These are phyloP conservation scores for Seira ritae DNA, from an alignment of 2,888 invertebrate species.

Conservation along the genomic window DNA sequence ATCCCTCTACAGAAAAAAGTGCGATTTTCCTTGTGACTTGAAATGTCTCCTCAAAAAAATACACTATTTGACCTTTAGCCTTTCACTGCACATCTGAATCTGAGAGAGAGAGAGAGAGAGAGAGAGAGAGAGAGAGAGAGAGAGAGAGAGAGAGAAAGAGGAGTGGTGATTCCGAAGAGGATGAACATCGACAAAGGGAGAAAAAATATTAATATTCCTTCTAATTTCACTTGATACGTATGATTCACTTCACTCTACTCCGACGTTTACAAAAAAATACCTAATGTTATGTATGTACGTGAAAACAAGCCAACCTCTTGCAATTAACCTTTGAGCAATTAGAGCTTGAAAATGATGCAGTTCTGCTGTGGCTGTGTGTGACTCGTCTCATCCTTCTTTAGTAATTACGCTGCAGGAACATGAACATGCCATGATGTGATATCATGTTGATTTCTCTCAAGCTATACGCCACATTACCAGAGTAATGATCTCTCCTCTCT, in stretches of 20 bases:
- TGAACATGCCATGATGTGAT: no score
- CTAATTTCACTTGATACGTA: constrained; percentile 52
- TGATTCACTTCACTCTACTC: constrained; percentile 23
- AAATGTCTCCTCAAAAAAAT: not conserved
- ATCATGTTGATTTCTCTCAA: no score
- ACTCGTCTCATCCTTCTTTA: not conserved
- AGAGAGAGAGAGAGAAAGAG: constrained; percentile 48
- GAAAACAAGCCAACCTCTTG: constrained; percentile 54
- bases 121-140: constrained; percentile 42
- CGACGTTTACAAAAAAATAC: constrained; percentile 12
- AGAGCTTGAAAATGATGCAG: constrained; percentile 56
- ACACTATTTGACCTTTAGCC: constrained; percentile 39
- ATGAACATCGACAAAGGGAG: constrained; percentile 32
- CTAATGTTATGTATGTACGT: constrained; percentile 8
- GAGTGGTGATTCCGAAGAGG: constrained; percentile 49
- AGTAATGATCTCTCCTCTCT: no score
- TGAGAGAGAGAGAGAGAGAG: constrained; percentile 35
- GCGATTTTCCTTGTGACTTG: not conserved
- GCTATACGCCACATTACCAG: no score
- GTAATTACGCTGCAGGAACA: not conserved
- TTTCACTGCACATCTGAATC: constrained; percentile 40
- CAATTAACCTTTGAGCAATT: constrained; percentile 73
- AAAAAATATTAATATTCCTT: constrained; percentile 34
- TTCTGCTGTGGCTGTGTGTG: not conserved
- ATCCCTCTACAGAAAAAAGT: not conserved